Evolutionary conservation across 2,888 invertebrate species (phyloP), one percentile per base, ranked within the genome.

Genomic region (Polymixis flavicincta): DNA sequence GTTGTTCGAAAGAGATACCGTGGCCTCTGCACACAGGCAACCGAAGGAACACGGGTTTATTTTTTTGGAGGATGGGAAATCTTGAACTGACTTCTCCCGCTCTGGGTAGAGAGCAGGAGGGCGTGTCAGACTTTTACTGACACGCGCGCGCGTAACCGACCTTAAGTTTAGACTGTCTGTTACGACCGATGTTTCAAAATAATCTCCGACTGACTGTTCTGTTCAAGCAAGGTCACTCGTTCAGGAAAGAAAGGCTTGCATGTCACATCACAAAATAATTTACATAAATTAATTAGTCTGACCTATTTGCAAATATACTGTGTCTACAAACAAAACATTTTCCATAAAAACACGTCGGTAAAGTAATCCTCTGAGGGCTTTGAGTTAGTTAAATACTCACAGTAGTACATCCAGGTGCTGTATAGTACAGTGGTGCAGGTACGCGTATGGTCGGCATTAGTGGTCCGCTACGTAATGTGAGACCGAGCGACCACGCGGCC

Each of bases 391-490:
- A n/a, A 45, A 55, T 32, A 57, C 9, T 50, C 22, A 42, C 19
- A 32, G 45, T 17, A 50, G 25, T 28, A 22, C 5, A 42, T 54
- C 48, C 50, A 6, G n/a, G 14, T 57, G 25, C 48, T 74, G 6
- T 28, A n/a, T 70, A 32, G 2, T 55, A 54, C 28, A 22, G 50
- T 45, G 52, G 75, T 22, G 13, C 42, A 55, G 32, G 73, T 54
- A 45, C 55, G 28, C 13, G n/a, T 42, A 2, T 57, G n/a, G 17
- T 57, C 25, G 63, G 59, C n/a, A 60, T 74, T 66, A 59, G 64
- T 28, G 54, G 32, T 14, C 13, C 1, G 19, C 52, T 22, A 17
- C 19, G 84, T 73, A 70, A 80, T 9, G 65, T 59, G 84, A 84
- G 55, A 14, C 22, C 66, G 19, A 22, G 50, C 54, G 60, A 50